A percentile compares a stretch with the other conserved stretches of the same genome.
phyloP scores from a whole-genome alignment of 1,140 invertebrate genomes.

The Holotrichia oblita region DNA sequence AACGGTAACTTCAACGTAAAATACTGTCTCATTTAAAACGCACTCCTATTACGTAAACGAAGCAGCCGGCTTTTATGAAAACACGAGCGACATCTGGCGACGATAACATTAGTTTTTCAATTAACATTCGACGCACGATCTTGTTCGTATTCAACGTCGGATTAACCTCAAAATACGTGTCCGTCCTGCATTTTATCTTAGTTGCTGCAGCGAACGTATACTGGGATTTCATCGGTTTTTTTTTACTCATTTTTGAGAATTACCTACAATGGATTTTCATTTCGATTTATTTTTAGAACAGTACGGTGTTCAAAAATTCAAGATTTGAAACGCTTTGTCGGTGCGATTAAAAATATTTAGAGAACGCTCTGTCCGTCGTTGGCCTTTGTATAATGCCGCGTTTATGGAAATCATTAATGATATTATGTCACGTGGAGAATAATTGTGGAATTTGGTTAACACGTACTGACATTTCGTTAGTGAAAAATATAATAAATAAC shows the following conservation, averaged over 20 bases:
- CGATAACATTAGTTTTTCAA: slow-evolving; percentile 1
- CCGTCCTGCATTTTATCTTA: slow-evolving; percentile 11
- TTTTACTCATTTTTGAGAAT: background rate
- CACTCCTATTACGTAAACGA: background rate
- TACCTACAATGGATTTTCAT: background rate
- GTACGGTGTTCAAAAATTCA: background rate
- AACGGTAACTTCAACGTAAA: background rate
- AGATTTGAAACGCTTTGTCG: background rate
- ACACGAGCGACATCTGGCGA: background rate
- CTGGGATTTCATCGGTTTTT: no score
- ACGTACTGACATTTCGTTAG: no score
- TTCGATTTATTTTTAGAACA: background rate
- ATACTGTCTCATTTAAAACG: slow-evolving; percentile 1
- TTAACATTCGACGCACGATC: background rate
- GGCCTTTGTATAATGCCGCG: background rate
- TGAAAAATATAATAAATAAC: no score
- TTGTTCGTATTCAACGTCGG: background rate
- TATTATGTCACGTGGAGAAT: slow-evolving; percentile 4
- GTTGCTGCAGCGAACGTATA: background rate
- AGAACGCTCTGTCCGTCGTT: background rate
- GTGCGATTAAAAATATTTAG: slow-evolving; percentile 6
- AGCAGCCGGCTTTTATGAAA: background rate
- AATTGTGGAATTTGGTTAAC: slow-evolving; percentile 5
- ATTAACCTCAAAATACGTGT: slow-evolving; percentile 7
- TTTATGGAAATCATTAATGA: background rate